Base-by-base conservation (phyloP, 1,140 invertebrate species). In the Lordiphosa clarofinis region DNA sequence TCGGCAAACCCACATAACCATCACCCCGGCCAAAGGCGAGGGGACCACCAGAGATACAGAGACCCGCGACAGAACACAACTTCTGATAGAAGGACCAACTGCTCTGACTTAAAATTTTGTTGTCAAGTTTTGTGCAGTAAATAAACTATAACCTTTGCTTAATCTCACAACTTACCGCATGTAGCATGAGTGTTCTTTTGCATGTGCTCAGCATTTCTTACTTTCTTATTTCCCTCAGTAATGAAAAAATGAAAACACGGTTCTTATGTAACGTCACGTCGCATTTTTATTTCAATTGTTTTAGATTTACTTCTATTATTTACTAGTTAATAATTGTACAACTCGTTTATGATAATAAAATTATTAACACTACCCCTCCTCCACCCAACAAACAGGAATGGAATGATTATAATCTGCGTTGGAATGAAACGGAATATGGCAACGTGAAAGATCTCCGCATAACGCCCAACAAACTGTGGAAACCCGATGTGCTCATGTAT, bases 401-500 rank as follows among this genome's bases (percentile, higher is more conserved):
- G 98, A 96, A 94, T 87, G 98, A 99, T 90, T 96, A 97, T 90
- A 99, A 98, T 90, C 91, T 99, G 43, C 92, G 94, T 87, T 99
- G 98, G 98, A 97, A 99, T 89, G 94, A 94, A 84, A 93, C 93
- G 21, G 97, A 99, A 73, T 99, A 95, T 88, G 97, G 97, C 9
- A 95, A 95, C 43, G 96, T 99, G 40, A 95, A 95, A 87, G 96
- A 97, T 89, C 92, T 99, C 10, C 91, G 97, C 71, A 97, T 99
- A 86, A 96, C 96, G 49, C 96, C 97, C 28, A 96, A 96, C 90
- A 96, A 95, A 89, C 92, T 99, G 50, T 99, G 98, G 98, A 97
- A 96, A 89, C 98, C 98, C 55, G 98, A 99, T 91, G 96, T 99
- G 48, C 95, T 99, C 69, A 97, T 99, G 94, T 99, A 99, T 90